A percentile compares a stretch with the other conserved stretches of the same genome.
These are phyloP conservation scores for Tolypeutes matacus DNA, from an alignment of 2,797 vertebrate species.

Conservation along the genomic window DNA sequence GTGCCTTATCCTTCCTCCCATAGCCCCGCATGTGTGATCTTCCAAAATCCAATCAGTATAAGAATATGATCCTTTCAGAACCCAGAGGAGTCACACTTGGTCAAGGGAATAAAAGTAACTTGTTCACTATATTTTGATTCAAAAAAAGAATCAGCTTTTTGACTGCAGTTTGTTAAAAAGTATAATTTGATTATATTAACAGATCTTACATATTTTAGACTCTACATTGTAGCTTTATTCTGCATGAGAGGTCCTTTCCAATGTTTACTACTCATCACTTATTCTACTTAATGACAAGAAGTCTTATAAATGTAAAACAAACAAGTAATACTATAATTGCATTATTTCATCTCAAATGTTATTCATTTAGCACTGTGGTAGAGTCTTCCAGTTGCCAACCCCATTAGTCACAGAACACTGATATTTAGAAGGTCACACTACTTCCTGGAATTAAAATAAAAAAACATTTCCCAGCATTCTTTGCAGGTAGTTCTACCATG, in stretches of 20 bases:
- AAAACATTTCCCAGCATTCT: not conserved
- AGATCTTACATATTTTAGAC: not conserved
- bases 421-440: not conserved
- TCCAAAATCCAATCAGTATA: not conserved
- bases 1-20: not conserved
- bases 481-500: not conserved
- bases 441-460: not conserved
- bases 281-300: not conserved
- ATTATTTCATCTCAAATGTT: not conserved
- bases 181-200: not conserved
- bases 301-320: not conserved
- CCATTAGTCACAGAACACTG: not conserved
- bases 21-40: not conserved
- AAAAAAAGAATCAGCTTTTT: not conserved
- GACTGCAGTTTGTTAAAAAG: not conserved
- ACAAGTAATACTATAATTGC: not conserved
- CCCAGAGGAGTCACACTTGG: not conserved
- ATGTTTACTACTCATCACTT: not conserved
- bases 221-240: not conserved
- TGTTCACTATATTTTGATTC: not conserved
- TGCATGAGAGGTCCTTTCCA: not conserved
- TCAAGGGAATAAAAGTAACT: not conserved
- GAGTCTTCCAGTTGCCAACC: not conserved
- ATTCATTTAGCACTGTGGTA: not conserved
- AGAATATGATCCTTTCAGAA: not conserved